phyloP scores from a whole-genome alignment of 2,888 invertebrate species.

The Crossocerus cetratus region DNA sequence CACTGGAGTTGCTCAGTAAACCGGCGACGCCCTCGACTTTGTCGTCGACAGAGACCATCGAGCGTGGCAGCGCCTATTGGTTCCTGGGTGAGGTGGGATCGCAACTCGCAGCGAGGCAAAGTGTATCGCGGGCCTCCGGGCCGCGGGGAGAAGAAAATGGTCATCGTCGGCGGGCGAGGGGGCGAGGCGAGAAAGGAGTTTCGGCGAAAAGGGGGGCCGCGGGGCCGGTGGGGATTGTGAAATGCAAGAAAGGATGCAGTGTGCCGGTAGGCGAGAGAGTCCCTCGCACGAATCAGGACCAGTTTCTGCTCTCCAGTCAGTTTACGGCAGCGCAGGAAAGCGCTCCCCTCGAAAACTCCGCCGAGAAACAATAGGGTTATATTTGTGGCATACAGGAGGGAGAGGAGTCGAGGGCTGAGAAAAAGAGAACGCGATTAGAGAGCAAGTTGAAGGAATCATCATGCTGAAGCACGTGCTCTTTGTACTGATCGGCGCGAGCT shows the following conservation, averaged over 20 bases:
- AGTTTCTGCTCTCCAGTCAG: slow-evolving; percentile 65
- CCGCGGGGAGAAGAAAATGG: slow-evolving; percentile 30
- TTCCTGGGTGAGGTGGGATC: no score
- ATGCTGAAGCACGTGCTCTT: slow-evolving; percentile 21
- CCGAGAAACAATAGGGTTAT: slow-evolving; percentile 8
- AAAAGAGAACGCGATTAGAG: neutral
- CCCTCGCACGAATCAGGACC: slow-evolving; percentile 71
- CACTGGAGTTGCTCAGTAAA: no score
- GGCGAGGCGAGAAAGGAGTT: slow-evolving; percentile 60
- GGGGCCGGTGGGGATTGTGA: slow-evolving; percentile 60
- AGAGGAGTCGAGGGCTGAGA: neutral
- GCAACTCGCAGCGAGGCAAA: neutral
- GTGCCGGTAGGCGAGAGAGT: slow-evolving; percentile 63
- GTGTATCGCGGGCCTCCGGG: no score
- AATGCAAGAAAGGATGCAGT: slow-evolving; percentile 66
- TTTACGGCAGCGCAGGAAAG: slow-evolving; percentile 60
- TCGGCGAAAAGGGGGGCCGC: slow-evolving; percentile 65
- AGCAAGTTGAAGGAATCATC: slow-evolving; percentile 3
- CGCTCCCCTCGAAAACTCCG: slow-evolving; percentile 41
- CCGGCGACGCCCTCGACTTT: no score
- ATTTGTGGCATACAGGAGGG: no score
- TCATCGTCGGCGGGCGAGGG: slow-evolving; percentile 30
- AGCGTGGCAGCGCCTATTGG: no score
- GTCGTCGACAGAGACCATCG: no score
- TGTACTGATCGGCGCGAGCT: slow-evolving; percentile 38